Evolutionary conservation across 2,113 vertebrate species (phyloP), one percentile per base, ranked within the genome.

Genomic region (Grus americana): DNA sequence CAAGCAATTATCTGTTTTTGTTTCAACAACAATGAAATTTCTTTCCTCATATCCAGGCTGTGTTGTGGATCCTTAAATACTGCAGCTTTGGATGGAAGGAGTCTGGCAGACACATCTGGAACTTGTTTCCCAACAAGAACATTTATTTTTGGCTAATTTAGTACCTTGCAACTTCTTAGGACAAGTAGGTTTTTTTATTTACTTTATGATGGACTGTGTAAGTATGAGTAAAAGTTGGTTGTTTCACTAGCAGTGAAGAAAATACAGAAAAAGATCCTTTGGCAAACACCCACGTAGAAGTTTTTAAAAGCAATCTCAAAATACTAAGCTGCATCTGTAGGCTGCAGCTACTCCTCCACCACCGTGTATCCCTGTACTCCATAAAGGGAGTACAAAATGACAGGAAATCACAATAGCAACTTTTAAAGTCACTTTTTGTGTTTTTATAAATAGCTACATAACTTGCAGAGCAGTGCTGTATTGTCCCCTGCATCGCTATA

Each of bases 301-400:
- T 55, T 95, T 93, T 96, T 84, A 94, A 94, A 94, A 92, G 93
- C 92, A 86, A 63, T 52, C 75, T 95, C 79, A 57, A 91, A 83
- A 86, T 86, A 66, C 62, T 83, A 46, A 95, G 88, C 67, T 86
- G 82, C 63, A 67, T 91, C 88, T 90, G 61, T 79, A 42, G 92
- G 95, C 59, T 95, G 93, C 83, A 93, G 86, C 88, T 91, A 8
- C 86, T 94, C 84, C 80, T 88, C 67, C 79, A 67, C 15, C 90
- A 55, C 57, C 5, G 6, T 22, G 70, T 15, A 20, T 50, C 89
- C 78, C 73, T 87, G 73, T 12, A 11, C 49, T 73, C 75, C 36
- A 19, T 42, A 49, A 79, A 71, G 21, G 59, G 75, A 72, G 40
- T 20, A 36, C n/a, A 75, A 79, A 90, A 70, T 80, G 54, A 42